Conservation (phyloP, 2,113 vertebrate species). For the Vicugna pacos region DNA sequence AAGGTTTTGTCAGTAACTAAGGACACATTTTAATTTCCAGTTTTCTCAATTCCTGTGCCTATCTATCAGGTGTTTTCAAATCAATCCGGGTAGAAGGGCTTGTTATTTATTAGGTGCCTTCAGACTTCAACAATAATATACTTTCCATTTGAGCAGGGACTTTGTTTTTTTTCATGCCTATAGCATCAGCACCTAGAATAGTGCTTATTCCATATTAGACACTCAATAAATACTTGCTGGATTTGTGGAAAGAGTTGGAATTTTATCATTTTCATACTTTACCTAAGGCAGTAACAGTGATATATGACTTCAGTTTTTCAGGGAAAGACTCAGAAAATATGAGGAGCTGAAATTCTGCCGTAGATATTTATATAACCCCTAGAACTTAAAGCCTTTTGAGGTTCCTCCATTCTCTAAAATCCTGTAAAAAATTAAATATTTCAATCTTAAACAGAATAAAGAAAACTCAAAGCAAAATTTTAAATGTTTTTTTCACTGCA, state of each 20-base stretch:
- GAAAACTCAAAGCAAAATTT: neutral
- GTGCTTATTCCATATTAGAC: neutral
- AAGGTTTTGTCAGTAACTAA: neutral
- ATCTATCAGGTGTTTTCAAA: neutral
- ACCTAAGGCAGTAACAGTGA: neutral
- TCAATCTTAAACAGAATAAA: neutral
- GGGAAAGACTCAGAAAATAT: neutral
- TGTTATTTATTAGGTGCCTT: neutral
- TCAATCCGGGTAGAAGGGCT: neutral
- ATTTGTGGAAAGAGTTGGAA: neutral
- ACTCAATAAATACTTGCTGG: neutral
- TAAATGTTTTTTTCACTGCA: neutral
- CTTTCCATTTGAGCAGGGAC: neutral
- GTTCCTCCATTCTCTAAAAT: neutral
- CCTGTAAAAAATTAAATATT: neutral
- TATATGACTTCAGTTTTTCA: neutral
- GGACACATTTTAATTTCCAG: neutral
- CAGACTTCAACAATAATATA: neutral
- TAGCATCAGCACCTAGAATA: neutral
- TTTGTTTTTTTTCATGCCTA: neutral
- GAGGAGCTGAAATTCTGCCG: neutral
- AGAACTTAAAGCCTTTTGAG: neutral
- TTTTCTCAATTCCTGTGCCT: neutral
- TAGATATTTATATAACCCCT: neutral
- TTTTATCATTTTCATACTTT: conserved; percentile 9